These are phyloP conservation scores for Salticus scenicus DNA, from an alignment of 2,888 invertebrate species.

Conservation along the genomic window DNA sequence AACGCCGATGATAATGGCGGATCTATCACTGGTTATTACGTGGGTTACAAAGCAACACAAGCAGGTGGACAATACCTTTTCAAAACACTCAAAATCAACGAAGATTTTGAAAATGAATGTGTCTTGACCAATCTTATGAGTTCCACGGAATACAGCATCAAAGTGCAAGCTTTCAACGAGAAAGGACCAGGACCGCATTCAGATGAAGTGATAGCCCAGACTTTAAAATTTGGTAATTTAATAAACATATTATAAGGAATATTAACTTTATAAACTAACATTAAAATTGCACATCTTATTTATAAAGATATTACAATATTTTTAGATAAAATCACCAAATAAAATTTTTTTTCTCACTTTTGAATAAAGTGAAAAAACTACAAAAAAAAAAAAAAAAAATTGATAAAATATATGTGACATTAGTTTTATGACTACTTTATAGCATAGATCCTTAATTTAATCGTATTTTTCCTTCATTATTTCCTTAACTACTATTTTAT, in stretches of 20 bases:
- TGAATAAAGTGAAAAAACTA: no score
- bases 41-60: constrained; percentile 69
- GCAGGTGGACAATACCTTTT: constrained; percentile 64
- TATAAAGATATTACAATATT: no score
- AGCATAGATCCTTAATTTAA: no score
- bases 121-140: constrained; percentile 72
- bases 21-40: constrained; percentile 69
- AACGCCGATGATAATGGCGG: constrained; percentile 42
- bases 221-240: constrained; percentile 75
- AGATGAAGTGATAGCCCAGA: constrained; percentile 74
- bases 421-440: no score
- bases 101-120: constrained; percentile 53
- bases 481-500: no score
- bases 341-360: no score
- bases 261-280: no score
- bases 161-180: constrained; percentile 75
- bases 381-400: no score
- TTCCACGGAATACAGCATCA: constrained; percentile 75
- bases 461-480: no score
- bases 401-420: no score
- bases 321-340: no score
- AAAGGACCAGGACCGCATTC: constrained; percentile 76
- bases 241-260: neutral
- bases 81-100: constrained; percentile 66
- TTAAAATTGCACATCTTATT: no score